Evolutionary conservation across 2,113 vertebrate genomes (phyloP).

Genomic region (Pachycephala philippinensis): DNA sequence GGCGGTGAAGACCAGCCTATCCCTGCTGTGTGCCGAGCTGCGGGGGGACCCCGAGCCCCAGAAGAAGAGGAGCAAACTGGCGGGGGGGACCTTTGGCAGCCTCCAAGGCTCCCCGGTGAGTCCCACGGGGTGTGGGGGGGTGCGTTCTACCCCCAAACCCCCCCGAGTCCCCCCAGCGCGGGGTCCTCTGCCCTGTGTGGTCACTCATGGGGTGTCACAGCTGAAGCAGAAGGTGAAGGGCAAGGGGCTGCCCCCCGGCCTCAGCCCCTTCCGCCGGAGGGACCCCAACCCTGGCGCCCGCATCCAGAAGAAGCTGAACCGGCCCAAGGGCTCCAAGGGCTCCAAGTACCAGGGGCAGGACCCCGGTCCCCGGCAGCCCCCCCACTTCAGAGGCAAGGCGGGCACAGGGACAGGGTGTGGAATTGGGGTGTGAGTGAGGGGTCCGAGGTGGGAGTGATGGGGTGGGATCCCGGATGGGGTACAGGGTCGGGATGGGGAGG

Average conservation of each 20-base stretch:
- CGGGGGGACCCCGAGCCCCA: constrained; percentile 74
- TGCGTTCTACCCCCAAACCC: fast-evolving
- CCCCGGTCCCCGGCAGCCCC: constrained; percentile 6
- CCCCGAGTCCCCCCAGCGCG: constrained; percentile 59
- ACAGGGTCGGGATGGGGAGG: too few relatives aligned
- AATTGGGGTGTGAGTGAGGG: neutral
- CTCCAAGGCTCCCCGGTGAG: constrained; percentile 52
- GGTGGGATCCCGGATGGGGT: neutral
- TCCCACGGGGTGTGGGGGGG: fast-evolving
- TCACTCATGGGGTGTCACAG: constrained; percentile 76
- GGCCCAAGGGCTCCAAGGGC: constrained; percentile 72
- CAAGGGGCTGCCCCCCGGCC: constrained; percentile 75
- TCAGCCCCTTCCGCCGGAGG: constrained; percentile 77
- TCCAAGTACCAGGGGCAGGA: constrained; percentile 70
- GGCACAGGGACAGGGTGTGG: neutral
- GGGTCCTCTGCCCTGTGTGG: constrained; percentile 73
- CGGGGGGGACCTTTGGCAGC: constrained; percentile 73
- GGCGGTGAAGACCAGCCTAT: constrained; percentile 80
- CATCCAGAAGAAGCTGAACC: constrained; percentile 80
- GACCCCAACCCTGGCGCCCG: constrained; percentile 70
- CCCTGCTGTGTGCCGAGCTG: constrained; percentile 81
- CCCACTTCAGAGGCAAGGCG: constrained; percentile 31
- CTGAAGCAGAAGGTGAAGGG: constrained; percentile 83
- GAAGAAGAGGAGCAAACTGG: constrained; percentile 83
- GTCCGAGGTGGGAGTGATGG: fast-evolving